A percentile compares a stretch with the other conserved stretches of the same genome.
Evolutionary conservation across 1,140 invertebrate genomes (phyloP).

Genomic region (Drosophila dunni): DNA sequence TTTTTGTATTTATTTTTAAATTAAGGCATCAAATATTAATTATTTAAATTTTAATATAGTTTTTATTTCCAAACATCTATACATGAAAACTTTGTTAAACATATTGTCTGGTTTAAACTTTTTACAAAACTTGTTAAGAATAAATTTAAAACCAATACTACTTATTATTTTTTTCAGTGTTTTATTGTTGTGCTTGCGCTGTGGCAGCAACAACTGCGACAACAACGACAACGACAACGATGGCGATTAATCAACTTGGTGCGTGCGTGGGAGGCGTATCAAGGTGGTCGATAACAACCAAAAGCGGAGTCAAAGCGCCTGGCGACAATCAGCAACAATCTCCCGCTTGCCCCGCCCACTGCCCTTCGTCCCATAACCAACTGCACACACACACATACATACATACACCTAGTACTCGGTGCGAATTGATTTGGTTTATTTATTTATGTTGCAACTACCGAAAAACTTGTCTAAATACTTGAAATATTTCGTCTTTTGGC

Average conservation of each 20-base stretch:
- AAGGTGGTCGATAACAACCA: slow-evolving; percentile 53
- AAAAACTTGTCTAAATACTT: slow-evolving; percentile 62
- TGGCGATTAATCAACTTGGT: slow-evolving; percentile 72
- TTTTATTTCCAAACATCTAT: too few relatives aligned
- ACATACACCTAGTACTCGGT: background rate
- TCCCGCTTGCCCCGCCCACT: background rate
- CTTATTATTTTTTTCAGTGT: too few relatives aligned
- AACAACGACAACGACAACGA: slow-evolving; percentile 10
- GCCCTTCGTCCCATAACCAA: background rate
- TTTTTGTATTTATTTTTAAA: too few relatives aligned
- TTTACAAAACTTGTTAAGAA: too few relatives aligned
- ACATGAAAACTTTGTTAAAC: too few relatives aligned
- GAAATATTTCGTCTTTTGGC: slow-evolving; percentile 52
- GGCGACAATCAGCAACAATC: slow-evolving; percentile 25
- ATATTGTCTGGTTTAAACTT: too few relatives aligned
- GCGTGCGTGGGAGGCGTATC: slow-evolving; percentile 50
- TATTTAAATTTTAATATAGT: too few relatives aligned
- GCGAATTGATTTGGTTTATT: slow-evolving; percentile 59
- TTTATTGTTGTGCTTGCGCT: slow-evolving; percentile 10
- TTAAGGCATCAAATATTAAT: too few relatives aligned
- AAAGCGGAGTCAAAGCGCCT: slow-evolving; percentile 19
- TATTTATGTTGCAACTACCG: slow-evolving; percentile 60
- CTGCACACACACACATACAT: background rate
- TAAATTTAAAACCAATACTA: too few relatives aligned
- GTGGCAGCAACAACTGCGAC: slow-evolving; percentile 2